phyloP scores from a whole-genome alignment of 2,797 vertebrate genomes.

The Chaunax sp. region DNA sequence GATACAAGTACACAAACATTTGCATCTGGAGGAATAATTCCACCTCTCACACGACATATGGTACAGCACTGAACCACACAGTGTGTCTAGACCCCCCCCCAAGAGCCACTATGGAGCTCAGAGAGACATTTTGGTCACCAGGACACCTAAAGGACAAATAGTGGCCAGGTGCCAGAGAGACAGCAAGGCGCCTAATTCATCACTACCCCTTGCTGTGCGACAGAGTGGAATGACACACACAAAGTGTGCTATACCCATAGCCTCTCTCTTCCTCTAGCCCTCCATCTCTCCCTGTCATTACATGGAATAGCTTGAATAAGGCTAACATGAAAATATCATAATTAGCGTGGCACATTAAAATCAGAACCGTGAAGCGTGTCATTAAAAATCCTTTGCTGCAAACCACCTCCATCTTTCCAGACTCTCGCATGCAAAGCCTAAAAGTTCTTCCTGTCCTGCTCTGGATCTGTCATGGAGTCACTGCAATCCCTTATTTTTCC shows the following conservation, averaged over 20 bases:
- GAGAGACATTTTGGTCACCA: conserved; percentile 60
- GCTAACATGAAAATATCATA: conserved; percentile 58
- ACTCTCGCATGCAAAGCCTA: conserved; percentile 35
- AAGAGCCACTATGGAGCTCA: conserved; percentile 39
- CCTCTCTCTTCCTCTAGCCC: conserved; percentile 24
- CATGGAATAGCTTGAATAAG: conserved; percentile 53
- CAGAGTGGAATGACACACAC: conserved; percentile 49
- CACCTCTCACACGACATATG: conserved; percentile 15
- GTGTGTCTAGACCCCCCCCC: conserved; percentile 19
- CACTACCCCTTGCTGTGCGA: conserved; percentile 31
- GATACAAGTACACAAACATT: conserved; percentile 27
- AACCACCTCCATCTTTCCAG: conserved; percentile 36
- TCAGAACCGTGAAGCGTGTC: conserved; percentile 59
- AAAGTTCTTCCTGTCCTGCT: conserved; percentile 31
- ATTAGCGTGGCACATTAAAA: conserved; percentile 72
- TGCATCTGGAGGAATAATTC: conserved; percentile 58
- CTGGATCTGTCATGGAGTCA: conserved; percentile 43
- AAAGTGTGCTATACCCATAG: conserved; percentile 1
- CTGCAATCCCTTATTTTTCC: background rate
- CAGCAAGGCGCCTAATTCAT: conserved; percentile 59
- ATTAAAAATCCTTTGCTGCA: conserved; percentile 60
- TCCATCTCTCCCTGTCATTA: conserved; percentile 24
- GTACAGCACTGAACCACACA: background rate
- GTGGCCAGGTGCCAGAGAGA: conserved; percentile 65
- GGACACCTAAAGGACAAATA: conserved; percentile 74